Conservation (phyloP, 1,140 invertebrate species). For the Aphis craccivora region DNA sequence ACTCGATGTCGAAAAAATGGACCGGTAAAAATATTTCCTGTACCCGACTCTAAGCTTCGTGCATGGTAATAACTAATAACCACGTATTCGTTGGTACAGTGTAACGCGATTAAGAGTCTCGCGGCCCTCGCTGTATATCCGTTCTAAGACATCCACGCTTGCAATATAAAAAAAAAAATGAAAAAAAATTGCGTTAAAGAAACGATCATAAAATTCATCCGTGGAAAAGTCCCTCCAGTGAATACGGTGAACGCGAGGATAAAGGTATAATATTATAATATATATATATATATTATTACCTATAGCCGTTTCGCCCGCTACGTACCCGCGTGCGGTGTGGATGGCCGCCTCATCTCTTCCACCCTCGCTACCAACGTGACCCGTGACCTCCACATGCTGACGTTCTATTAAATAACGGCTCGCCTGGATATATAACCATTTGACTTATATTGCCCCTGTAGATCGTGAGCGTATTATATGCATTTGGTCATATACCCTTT, state of each 20-base stretch:
- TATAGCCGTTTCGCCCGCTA: not conserved
- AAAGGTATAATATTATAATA: not conserved
- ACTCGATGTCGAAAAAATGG: not conserved
- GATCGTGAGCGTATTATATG: not conserved
- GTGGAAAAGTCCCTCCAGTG: not conserved
- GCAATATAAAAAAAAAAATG: not conserved
- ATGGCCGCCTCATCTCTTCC: not conserved
- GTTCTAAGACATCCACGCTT: not conserved
- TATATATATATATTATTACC: not conserved
- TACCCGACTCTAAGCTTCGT: not conserved
- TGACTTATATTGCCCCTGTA: not conserved
- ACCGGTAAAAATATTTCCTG: not conserved
- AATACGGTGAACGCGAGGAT: not conserved
- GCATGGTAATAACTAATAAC: not conserved
- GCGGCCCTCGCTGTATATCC: no score
- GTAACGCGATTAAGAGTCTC: not conserved
- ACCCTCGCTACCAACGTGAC: not conserved
- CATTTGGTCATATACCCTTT: not conserved
- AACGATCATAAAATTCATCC: not conserved
- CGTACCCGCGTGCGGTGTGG: not conserved
- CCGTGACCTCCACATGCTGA: not conserved
- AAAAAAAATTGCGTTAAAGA: not conserved
- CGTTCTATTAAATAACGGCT: slow-evolving; percentile 27
- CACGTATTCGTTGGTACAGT: not conserved
- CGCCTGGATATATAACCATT: slow-evolving; percentile 3